Conservation (phyloP, 2,113 vertebrate genomes). For the Coracopsis vasa region DNA sequence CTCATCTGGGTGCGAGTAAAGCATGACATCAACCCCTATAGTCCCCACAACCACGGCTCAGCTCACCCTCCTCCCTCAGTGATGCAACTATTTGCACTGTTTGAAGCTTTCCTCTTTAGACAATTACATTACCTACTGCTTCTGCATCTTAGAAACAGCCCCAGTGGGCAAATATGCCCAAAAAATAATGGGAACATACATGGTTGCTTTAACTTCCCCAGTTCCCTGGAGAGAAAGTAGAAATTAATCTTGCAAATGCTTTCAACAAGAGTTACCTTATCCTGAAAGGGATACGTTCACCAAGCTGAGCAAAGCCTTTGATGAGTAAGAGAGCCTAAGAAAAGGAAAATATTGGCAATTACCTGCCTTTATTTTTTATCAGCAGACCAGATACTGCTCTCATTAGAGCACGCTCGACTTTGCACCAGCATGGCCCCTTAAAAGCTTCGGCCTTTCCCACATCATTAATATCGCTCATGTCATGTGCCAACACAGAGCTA, state of each 20-base stretch:
- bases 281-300: not conserved
- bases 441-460: not conserved
- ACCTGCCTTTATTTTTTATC: not conserved
- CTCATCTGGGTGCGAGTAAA: fast-evolving
- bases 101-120: not conserved
- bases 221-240: not conserved
- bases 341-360: not conserved
- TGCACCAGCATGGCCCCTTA: not conserved
- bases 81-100: not conserved
- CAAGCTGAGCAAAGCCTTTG: not conserved
- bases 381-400: not conserved
- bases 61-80: not conserved
- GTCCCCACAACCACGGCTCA: fast-evolving
- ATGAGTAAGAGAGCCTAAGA: not conserved
- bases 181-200: not conserved
- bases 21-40: fast-evolving
- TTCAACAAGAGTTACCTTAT: not conserved
- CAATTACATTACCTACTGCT: not conserved
- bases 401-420: not conserved
- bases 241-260: slow-evolving; percentile 7
- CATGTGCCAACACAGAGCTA: not conserved
- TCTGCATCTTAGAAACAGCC: not conserved
- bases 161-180: not conserved
- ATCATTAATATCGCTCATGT: not conserved
- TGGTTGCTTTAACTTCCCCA: not conserved